phyloP scores from a whole-genome alignment of 2,888 invertebrate genomes.

The Margaritifera margaritifera region DNA sequence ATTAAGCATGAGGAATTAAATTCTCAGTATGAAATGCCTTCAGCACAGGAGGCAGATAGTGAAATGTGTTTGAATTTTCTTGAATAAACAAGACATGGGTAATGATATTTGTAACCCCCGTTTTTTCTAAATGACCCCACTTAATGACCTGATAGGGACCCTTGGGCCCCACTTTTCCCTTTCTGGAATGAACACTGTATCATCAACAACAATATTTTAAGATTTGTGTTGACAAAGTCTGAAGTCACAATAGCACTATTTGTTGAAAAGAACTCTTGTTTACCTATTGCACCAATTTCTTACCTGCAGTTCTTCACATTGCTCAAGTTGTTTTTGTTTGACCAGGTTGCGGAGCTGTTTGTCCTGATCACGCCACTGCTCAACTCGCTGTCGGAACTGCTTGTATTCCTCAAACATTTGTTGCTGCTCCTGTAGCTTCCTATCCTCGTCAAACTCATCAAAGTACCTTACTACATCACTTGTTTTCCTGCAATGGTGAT shows the following conservation, averaged over 20 bases:
- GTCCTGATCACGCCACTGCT: conserved; percentile 66
- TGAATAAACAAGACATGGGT: too few species aligned
- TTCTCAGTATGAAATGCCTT: too few species aligned
- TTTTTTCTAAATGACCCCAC: too few species aligned
- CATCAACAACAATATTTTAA: too few species aligned
- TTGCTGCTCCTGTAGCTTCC: conserved; percentile 62
- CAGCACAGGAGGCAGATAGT: too few species aligned
- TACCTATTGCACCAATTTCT: not conserved
- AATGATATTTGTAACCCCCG: too few species aligned
- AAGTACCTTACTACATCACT: conserved; percentile 51
- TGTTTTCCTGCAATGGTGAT: conserved; percentile 49
- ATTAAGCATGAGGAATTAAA: too few species aligned
- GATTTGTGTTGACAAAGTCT: too few species aligned
- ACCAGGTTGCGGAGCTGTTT: conserved; percentile 61
- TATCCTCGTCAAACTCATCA: conserved; percentile 63
- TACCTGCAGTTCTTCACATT: conserved; percentile 70
- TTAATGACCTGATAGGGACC: too few species aligned
- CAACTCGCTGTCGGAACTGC: conserved; percentile 62
- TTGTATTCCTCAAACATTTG: conserved; percentile 67
- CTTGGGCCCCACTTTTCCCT: too few species aligned
- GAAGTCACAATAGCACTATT: not conserved
- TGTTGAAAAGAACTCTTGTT: not conserved
- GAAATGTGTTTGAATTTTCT: too few species aligned
- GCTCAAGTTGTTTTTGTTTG: conserved; percentile 69
- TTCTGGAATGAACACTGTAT: too few species aligned